Conservation (phyloP, 2,888 invertebrate genomes). For the Cyaniris semiargus region DNA sequence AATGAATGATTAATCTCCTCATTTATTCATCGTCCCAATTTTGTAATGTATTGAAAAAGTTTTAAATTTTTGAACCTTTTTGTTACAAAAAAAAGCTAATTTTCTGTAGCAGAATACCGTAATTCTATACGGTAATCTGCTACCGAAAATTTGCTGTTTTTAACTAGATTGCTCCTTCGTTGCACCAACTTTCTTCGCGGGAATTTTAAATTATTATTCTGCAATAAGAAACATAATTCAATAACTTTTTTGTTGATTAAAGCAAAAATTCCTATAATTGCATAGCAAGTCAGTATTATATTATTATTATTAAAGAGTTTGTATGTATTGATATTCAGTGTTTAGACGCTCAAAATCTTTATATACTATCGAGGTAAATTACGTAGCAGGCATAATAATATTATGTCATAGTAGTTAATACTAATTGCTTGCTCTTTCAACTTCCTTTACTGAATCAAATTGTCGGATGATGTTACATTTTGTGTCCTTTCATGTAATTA, state of each 20-base stretch:
- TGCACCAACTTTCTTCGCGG: too few relatives aligned
- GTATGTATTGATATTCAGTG: background rate
- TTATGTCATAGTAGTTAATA: background rate
- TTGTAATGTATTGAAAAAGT: background rate
- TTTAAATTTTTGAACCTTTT: background rate
- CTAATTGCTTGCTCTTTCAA: background rate
- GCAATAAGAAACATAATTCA: too few relatives aligned
- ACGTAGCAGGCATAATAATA: too few relatives aligned
- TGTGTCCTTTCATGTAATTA: constrained; percentile 13
- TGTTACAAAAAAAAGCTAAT: background rate
- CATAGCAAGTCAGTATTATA: too few relatives aligned
- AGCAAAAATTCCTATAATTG: too few relatives aligned
- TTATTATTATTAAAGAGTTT: background rate
- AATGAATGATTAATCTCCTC: constrained; percentile 15
- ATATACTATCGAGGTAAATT: too few relatives aligned
- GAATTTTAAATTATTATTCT: too few relatives aligned
- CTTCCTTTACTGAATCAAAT: background rate
- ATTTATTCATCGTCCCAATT: background rate
- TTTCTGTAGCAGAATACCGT: background rate
- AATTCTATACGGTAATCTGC: too few relatives aligned
- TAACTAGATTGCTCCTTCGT: too few relatives aligned
- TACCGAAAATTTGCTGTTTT: too few relatives aligned
- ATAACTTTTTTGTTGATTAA: too few relatives aligned
- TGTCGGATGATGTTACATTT: background rate
- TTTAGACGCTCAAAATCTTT: too few relatives aligned